Conservation (phyloP, 2,797 vertebrate genomes). For the Girardinus metallicus region DNA sequence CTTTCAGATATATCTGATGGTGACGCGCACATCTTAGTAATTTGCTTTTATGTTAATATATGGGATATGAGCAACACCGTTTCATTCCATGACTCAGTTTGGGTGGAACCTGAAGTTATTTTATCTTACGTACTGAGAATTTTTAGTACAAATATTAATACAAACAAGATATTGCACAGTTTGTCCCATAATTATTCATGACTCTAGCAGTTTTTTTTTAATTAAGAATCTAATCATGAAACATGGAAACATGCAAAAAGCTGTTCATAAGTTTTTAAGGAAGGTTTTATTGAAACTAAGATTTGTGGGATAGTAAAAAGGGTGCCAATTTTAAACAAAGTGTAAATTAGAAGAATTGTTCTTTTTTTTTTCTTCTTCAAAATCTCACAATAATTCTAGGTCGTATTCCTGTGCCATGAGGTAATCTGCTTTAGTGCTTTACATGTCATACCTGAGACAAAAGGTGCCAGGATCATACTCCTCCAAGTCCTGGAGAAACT, state of each 20-base stretch:
- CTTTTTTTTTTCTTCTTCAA: neutral
- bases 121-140: neutral
- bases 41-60: neutral
- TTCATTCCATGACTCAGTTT: neutral
- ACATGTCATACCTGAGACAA: conserved; percentile 85
- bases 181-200: neutral
- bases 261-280: neutral
- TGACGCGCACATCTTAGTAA: neutral
- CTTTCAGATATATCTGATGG: neutral
- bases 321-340: neutral
- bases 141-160: neutral
- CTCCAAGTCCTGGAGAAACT: conserved; percentile 86
- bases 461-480: conserved; percentile 86
- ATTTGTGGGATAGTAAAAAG: neutral
- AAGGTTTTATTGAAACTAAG: neutral
- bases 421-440: neutral
- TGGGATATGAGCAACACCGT: neutral
- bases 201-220: neutral
- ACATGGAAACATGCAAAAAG: neutral
- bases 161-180: neutral
- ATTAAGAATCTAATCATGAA: neutral
- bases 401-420: neutral
- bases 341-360: neutral
- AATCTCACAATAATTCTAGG: neutral
- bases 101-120: neutral